Evolutionary conservation across 2,797 vertebrate genomes (phyloP), one percentile per base, ranked within the genome.

Genomic region (Setipinna tenuifilis): DNA sequence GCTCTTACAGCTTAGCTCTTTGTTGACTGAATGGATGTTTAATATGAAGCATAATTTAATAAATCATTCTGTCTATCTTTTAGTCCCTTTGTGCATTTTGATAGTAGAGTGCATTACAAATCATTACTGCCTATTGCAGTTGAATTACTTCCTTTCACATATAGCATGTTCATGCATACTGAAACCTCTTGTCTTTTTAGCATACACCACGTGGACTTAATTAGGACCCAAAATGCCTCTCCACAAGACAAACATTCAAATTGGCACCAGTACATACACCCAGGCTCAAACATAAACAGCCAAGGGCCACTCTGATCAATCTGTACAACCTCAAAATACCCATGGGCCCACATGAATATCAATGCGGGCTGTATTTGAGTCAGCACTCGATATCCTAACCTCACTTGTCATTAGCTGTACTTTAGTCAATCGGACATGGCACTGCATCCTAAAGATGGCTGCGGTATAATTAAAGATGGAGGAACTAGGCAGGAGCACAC

Each of bases 391-490:
- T 92, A 87, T 81, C 87, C 87, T 91, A 90, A 94, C 93, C 94
- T 91, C 87, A 82, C 71, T 84, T 92, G 92, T 94, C 92, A 91
- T 92, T 92, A 93, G 85, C 89, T 87, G 85, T 82, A 85, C 85
- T 87, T 88, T 86, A 87, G 89, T 94, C 93, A 90, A 85, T 90
- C n/a, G 14, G 85, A 91, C 87, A 88, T 46, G 86, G 86, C 83
- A 85, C 80, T 68, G 90, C 91, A 90, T 90, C 87, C 88, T 90
- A 88, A 83, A 89, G 89, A 87, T 85, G 86, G 80, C 81, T 61
- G 84, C 89, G 92, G 87, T 91, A 90, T 92, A 91, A 93, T 94
- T 93, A 94, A 95, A 93, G 88, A 89, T 84, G 85, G 58, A 78
- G 82, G 84, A 84, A 78, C 89, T 54, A 6, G 0, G 35, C 6